Percentiles rank a stretch among this genome's conserved stretches.
These are phyloP conservation scores for Pristiophorus japonicus DNA, from an alignment of 2,113 vertebrate genomes.

Conservation along the genomic window DNA sequence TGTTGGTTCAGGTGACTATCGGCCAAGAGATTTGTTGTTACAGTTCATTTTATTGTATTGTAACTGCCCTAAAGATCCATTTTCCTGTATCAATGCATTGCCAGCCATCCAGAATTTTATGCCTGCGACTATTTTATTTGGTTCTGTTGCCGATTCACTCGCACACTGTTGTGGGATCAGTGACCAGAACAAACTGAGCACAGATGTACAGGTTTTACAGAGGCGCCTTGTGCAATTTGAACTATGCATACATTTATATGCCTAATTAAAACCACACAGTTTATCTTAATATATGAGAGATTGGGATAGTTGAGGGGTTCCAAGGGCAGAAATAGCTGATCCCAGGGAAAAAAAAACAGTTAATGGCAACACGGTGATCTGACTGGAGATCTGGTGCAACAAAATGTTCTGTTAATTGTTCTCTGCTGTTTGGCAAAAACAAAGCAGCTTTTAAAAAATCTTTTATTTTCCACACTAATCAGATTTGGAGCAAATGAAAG, in stretches of 20 bases:
- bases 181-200: neutral
- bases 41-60: neutral
- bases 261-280: neutral
- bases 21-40: neutral
- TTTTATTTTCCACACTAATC: neutral
- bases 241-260: neutral
- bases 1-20: no score
- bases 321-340: neutral
- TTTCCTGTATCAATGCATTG: neutral
- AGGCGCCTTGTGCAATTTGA: neutral
- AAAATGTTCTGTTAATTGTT: conserved; percentile 13
- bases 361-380: neutral
- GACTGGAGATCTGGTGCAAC: no score
- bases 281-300: neutral
- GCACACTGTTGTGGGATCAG: neutral
- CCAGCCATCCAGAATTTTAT: neutral
- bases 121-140: neutral
- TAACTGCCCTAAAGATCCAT: neutral
- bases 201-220: neutral
- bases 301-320: neutral
- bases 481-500: neutral
- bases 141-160: neutral
- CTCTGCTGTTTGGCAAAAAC: neutral
- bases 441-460: neutral
- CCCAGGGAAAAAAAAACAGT: neutral